Evolutionary conservation across 1,140 invertebrate species (phyloP).

Genomic region (Andricus grossulariae): DNA sequence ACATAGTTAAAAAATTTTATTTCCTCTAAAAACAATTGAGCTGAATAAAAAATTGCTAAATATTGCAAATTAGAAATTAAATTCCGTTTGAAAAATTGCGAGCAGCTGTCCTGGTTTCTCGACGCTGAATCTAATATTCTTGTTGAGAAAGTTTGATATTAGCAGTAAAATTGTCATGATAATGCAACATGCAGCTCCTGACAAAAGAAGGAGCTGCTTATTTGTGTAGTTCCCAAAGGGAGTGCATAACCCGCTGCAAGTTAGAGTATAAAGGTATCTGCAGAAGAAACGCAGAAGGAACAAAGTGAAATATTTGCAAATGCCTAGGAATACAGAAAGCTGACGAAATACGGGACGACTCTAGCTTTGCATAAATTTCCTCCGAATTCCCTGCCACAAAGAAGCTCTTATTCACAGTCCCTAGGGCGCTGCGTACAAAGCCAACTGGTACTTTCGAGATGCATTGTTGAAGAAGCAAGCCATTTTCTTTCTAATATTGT

Average conservation of each 20-base stretch:
- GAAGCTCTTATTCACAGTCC: conserved; percentile 25
- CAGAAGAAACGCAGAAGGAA: conserved; percentile 11
- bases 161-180: background rate
- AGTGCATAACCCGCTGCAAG: conserved; percentile 23
- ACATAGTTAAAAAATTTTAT: too few relatives aligned
- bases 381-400: conserved; percentile 18
- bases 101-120: too few relatives aligned
- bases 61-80: too few relatives aligned
- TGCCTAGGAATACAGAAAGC: conserved; percentile 22
- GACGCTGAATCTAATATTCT: background rate
- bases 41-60: too few relatives aligned
- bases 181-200: background rate
- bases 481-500: background rate
- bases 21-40: too few relatives aligned
- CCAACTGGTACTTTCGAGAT: conserved; percentile 3
- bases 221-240: conserved; percentile 27
- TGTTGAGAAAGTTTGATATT: conserved; percentile 14
- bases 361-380: conserved; percentile 24
- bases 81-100: too few relatives aligned
- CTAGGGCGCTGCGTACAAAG: conserved; percentile 19
- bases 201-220: conserved; percentile 13
- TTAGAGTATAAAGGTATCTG: conserved; percentile 22
- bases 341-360: conserved; percentile 26
- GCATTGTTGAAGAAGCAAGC: conserved; percentile 15
- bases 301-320: conserved; percentile 27